Conservation (phyloP, 2,888 invertebrate species). For the Leptinotarsa juncta region DNA sequence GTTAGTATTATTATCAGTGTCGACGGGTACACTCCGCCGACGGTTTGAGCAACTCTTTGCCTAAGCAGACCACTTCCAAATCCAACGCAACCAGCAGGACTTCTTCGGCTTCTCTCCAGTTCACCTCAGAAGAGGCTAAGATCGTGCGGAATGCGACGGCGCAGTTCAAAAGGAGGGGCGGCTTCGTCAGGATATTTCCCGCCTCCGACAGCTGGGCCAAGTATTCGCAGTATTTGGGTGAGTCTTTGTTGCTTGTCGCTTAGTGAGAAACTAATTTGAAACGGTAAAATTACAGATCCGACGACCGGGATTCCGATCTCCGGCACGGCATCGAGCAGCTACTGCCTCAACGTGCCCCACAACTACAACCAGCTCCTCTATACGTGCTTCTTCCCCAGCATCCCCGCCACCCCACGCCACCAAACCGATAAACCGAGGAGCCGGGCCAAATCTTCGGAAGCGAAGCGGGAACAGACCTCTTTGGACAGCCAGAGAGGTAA, state of each 20-base stretch:
- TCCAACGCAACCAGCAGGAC: constrained; percentile 39
- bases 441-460: constrained; percentile 51
- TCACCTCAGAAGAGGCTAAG: constrained; percentile 83
- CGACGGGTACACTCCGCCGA: constrained; percentile 82
- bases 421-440: constrained; percentile 41
- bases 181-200: constrained; percentile 92
- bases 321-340: constrained; percentile 70
- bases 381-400: constrained; percentile 78
- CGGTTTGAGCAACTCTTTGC: constrained; percentile 66
- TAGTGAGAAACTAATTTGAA: no score
- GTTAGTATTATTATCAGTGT: constrained; percentile 66
- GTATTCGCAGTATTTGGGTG: constrained; percentile 82
- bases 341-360: constrained; percentile 72
- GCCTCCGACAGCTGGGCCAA: constrained; percentile 88
- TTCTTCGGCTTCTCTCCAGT: constrained; percentile 56
- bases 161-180: constrained; percentile 86
- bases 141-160: constrained; percentile 80
- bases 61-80: constrained; percentile 57
- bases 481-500: constrained; percentile 50
- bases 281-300: constrained; percentile 69
- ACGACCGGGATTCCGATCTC: constrained; percentile 80
- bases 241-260: constrained; percentile 21
- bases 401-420: constrained; percentile 47
- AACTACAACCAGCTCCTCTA: constrained; percentile 84
- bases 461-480: constrained; percentile 53